Base-by-base conservation (phyloP, 35 echinoderm and acorn worm genomes). In the Ptychodera flava region DNA sequence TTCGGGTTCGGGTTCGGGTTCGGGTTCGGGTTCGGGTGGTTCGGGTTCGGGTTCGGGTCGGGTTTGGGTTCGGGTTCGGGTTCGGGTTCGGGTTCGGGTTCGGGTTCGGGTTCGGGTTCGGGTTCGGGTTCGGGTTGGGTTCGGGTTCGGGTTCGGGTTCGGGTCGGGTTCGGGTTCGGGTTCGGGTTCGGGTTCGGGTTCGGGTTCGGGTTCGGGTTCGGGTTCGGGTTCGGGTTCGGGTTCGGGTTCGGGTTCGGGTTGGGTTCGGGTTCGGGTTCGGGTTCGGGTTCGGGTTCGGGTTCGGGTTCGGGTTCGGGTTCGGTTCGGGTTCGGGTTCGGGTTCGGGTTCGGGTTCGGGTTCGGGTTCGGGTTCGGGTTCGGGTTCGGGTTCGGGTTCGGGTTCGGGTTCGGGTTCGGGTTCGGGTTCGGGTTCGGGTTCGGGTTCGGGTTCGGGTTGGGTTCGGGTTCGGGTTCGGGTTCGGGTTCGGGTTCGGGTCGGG, bases 71-170 rank as follows among this genome's bases (percentile, higher is more conserved):
- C 76, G 76, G 84, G n/a, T n/a, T n/a, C n/a, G n/a, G n/a, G n/a
- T n/a, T n/a, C n/a, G n/a, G n/a, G n/a, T n/a, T n/a, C n/a, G 33
- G 84, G 38, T 75, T 52, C 36, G 84, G 84, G 38, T 33, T 15
- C 30, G 82, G 32, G 31, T 35, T 28, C 30, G 82, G 32, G 34
- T 86, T 77, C 30, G 84, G 84, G 84, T 37, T 85, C 27, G 36
- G 84, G 84, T 38, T 85, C 38, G 84, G 84, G 33, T 37, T 85
- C 27, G 84, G 36, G 36, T 37, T 85, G 29, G 36, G 84, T 35
- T 38, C 76, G 84, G 84, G 84, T 86, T 86, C 64, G 84, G 84
- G 84, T 86, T 86, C 64, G 84, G 85, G 85, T 87, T 87, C 77
- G 85, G 85, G 85, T 87, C 78, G 78, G 85, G 85, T 38, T 87